A percentile compares a stretch with the other conserved stretches of the same genome.
These are phyloP conservation scores for Paragorgia papillata DNA, from an alignment of 92 coral and sea anemone genomes.

Conservation along the genomic window DNA sequence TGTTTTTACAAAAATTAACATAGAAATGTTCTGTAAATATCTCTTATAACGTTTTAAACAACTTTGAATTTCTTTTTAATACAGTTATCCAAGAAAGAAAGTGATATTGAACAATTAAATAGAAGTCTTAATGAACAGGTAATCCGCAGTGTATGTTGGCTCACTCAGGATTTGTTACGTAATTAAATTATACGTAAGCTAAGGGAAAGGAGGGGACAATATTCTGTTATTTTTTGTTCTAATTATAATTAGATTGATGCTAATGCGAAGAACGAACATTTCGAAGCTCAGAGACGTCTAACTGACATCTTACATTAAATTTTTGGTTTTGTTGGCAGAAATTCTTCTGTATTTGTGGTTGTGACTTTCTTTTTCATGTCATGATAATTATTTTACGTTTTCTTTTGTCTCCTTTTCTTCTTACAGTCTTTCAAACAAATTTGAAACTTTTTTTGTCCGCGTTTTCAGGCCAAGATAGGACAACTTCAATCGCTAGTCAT, in stretches of 20 bases:
- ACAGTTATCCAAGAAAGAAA: slow-evolving; percentile 25
- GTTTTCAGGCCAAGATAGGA: no score
- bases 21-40: no score
- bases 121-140: slow-evolving; percentile 94
- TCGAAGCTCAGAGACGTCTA: slow-evolving; percentile 42
- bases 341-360: background rate
- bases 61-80: no score
- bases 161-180: background rate
- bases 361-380: background rate
- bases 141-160: background rate
- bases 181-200: no score
- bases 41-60: no score
- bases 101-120: slow-evolving; percentile 67
- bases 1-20: slow-evolving; percentile 24
- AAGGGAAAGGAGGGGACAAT: background rate
- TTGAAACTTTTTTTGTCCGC: no score
- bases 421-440: background rate
- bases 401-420: no score
- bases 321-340: no score
- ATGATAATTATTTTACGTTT: no score
- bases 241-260: slow-evolving; percentile 9
- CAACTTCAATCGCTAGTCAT: no score
- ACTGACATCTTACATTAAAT: slow-evolving; percentile 44
- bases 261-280: slow-evolving; percentile 37
- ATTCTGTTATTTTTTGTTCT: no score